These are phyloP conservation scores for Euwallacea similis DNA, from an alignment of 1,140 invertebrate genomes.

Conservation along the genomic window DNA sequence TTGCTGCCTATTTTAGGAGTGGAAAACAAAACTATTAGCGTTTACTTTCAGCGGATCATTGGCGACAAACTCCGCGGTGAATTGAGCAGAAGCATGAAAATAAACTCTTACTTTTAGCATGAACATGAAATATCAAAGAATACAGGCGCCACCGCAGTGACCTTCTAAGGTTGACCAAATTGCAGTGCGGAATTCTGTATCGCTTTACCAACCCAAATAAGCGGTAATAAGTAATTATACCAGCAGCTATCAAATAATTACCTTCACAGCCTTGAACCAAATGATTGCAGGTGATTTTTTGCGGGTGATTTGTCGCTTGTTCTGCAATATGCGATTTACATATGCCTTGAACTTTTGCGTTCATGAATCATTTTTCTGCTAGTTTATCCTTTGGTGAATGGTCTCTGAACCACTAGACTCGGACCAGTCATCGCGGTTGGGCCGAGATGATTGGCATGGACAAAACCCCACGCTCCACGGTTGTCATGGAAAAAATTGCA, in stretches of 20 bases:
- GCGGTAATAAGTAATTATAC: constrained; percentile 8
- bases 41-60: background rate
- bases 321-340: constrained; percentile 1
- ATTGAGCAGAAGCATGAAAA: background rate
- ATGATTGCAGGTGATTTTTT: constrained; percentile 26
- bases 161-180: constrained; percentile 13
- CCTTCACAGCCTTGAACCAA: constrained; percentile 12
- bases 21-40: background rate
- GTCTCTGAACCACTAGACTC: background rate
- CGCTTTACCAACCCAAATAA: constrained; percentile 4
- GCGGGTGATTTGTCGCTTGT: constrained; percentile 6
- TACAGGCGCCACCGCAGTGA: constrained; percentile 9
- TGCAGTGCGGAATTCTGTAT: constrained; percentile 9
- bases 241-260: constrained; percentile 7
- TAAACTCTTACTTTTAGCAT: background rate
- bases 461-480: background rate
- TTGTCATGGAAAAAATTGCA: background rate
- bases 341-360: constrained; percentile 25
- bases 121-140: background rate
- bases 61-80: background rate
- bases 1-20: background rate
- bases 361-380: constrained; percentile 16
- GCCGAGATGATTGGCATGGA: background rate
- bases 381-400: background rate
- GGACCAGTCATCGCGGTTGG: background rate